phyloP scores from a whole-genome alignment of 2,113 vertebrate genomes.

The Acrocephalus arundinaceus region DNA sequence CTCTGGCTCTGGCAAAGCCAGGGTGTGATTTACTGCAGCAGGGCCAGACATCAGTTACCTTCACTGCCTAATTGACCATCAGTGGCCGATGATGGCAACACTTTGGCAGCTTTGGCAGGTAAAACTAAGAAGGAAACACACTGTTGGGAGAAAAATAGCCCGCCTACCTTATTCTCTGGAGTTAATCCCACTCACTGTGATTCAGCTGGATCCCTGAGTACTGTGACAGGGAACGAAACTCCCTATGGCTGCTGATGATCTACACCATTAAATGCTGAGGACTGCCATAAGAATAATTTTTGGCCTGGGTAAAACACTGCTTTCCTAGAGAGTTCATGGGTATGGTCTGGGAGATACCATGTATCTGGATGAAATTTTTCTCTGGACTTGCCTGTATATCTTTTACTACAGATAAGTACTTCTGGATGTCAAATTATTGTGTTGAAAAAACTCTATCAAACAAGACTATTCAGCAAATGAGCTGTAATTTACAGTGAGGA shows the following conservation, averaged over 20 bases:
- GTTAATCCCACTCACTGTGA: background rate
- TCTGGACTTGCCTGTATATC: background rate
- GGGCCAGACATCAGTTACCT: background rate
- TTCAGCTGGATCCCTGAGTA: background rate
- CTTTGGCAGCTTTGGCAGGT: background rate
- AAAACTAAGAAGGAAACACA: background rate
- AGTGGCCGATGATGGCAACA: background rate
- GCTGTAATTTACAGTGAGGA: background rate
- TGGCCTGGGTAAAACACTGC: background rate
- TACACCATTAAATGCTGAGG: background rate
- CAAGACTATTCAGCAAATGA: background rate
- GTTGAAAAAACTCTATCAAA: background rate
- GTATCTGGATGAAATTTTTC: background rate
- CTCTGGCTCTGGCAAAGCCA: background rate
- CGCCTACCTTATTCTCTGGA: background rate
- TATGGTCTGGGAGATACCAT: background rate
- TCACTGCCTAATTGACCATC: background rate
- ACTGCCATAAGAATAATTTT: background rate
- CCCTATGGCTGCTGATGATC: background rate
- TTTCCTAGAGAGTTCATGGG: background rate
- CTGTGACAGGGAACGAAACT: fast-evolving
- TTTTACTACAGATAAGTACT: background rate
- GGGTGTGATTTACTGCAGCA: background rate
- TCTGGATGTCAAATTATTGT: background rate
- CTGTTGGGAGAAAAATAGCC: background rate